phyloP scores from a whole-genome alignment of 2,113 vertebrate genomes.

The Tragulus kanchil region DNA sequence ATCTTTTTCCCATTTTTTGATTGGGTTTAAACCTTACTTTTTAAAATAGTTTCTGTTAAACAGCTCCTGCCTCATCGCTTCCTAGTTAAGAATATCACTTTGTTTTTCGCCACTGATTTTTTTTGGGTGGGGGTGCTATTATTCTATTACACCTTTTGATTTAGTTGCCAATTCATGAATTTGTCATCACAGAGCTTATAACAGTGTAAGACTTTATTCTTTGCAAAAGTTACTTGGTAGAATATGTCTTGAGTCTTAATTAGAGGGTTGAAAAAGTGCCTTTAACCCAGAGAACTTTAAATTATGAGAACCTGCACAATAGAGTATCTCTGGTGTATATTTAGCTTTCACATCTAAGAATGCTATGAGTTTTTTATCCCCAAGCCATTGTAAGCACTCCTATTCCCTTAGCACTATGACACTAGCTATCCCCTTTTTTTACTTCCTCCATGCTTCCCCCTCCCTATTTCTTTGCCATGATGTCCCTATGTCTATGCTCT shows the following conservation, averaged over 20 bases:
- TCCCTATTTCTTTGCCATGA: no score
- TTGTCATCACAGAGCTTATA: background rate
- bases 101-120: background rate
- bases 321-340: slow-evolving; percentile 71
- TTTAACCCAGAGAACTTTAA: slow-evolving; percentile 53
- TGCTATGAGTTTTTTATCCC: no score
- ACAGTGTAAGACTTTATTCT: background rate
- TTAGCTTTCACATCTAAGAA: slow-evolving; percentile 69
- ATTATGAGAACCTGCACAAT: slow-evolving; percentile 72
- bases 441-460: no score
- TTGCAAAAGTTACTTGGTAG: background rate
- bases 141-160: background rate
- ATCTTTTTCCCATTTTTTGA: no score
- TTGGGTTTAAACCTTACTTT: no score
- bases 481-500: no score
- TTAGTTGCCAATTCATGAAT: slow-evolving; percentile 35
- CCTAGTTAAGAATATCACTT: slow-evolving; percentile 35
- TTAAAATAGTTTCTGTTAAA: background rate
- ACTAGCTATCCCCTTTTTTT: no score
- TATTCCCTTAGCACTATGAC: no score
- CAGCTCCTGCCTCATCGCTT: background rate
- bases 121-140: background rate
- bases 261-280: background rate
- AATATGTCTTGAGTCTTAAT: background rate
- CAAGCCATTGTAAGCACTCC: no score